These are phyloP conservation scores for Beaufortia kweichowensis DNA, from an alignment of 2,113 vertebrate genomes.

Conservation along the genomic window DNA sequence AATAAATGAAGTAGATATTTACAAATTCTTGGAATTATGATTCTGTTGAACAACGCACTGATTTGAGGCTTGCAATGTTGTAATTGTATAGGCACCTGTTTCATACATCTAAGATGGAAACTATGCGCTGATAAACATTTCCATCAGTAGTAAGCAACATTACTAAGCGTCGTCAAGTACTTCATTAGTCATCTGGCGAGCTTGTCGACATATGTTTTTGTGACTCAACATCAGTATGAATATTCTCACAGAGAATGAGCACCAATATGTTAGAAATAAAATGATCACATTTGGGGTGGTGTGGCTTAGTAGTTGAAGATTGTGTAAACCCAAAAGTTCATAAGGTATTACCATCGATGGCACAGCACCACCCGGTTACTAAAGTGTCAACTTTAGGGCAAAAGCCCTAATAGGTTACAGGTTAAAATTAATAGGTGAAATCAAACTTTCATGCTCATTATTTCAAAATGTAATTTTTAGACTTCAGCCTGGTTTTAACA, in stretches of 20 bases:
- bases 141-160: background rate
- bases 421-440: too few species aligned
- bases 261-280: constrained; percentile 21
- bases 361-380: too few species aligned
- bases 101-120: constrained; percentile 28
- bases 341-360: constrained; percentile 10
- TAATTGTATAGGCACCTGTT: constrained; percentile 64
- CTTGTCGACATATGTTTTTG: too few species aligned
- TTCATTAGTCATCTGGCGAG: too few species aligned
- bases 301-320: background rate
- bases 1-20: background rate
- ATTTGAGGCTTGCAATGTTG: constrained; percentile 38
- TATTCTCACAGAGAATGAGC: constrained; percentile 17
- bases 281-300: background rate
- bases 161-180: background rate
- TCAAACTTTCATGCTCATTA: too few species aligned
- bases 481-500: too few species aligned
- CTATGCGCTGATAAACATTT: constrained; percentile 53
- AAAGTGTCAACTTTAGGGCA: too few species aligned
- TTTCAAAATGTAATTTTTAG: too few species aligned
- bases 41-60: constrained; percentile 49
- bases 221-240: constrained; percentile 29
- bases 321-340: too few species aligned
- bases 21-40: constrained; percentile 32
- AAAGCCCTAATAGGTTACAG: too few species aligned